Percentiles rank a stretch among this genome's conserved stretches.
Conservation (phyloP, 1,140 invertebrate genomes). For the Maconellicoccus hirsutus region DNA sequence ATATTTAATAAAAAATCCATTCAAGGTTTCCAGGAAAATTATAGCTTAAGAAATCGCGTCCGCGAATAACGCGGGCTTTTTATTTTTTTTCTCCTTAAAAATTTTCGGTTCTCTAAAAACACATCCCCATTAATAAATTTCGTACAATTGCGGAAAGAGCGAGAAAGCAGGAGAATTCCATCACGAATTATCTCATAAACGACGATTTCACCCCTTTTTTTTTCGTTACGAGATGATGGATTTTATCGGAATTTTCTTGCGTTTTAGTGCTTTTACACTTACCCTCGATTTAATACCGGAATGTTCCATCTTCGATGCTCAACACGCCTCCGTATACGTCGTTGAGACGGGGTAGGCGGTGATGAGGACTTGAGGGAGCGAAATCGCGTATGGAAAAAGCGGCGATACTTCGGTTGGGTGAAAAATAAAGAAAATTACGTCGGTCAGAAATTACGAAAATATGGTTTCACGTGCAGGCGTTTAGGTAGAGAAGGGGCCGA, state of each 20-base stretch:
- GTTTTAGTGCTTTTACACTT: slow-evolving; percentile 16
- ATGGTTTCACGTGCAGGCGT: neutral
- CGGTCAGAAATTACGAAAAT: neutral
- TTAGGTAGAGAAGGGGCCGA: neutral
- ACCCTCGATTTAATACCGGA: neutral
- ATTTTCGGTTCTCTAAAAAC: slow-evolving; percentile 4
- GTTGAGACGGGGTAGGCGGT: neutral
- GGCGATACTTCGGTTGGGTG: neutral
- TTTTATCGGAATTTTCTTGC: slow-evolving; percentile 19
- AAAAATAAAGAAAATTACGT: slow-evolving; percentile 7
- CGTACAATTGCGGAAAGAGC: neutral
- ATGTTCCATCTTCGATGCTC: slow-evolving; percentile 6
- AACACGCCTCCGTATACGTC: neutral
- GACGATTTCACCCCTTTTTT: slow-evolving; percentile 1
- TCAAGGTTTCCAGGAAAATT: neutral
- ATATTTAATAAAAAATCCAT: slow-evolving; percentile 3
- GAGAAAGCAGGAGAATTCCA: neutral
- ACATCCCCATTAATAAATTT: slow-evolving; percentile 3
- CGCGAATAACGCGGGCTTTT: no score
- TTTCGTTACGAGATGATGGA: neutral
- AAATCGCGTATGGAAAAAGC: neutral
- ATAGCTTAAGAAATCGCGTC: neutral
- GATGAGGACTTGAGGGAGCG: neutral
- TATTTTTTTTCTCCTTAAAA: neutral
- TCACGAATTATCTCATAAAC: slow-evolving; percentile 21